Evolutionary conservation across 2,113 vertebrate genomes (phyloP), one percentile per base, ranked within the genome.

Genomic region (Trogon surrucura): DNA sequence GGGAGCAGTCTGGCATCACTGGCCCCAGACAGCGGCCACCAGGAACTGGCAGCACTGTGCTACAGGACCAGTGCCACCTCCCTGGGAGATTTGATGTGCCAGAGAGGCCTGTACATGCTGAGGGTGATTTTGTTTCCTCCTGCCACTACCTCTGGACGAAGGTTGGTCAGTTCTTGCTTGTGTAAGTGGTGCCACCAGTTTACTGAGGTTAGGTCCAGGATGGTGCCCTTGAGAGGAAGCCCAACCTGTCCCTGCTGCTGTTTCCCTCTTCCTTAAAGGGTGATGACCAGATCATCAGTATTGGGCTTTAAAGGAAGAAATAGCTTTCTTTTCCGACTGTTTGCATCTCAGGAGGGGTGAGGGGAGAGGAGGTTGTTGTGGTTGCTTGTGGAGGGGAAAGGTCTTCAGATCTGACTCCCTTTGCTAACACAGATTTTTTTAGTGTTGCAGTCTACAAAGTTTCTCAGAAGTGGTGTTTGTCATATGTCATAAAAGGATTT

Each of bases 11-110:
- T 79, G 64, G 54, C 23, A 51, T 17, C 3, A 1, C 36, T 70
- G 60, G 27, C 34, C 5, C 6, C 0, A 0, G 16, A 11, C 18
- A n/a, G 80, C 0, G 2, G 41, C 26, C 27, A 20, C 20, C n/a
- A 21, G 30, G 6, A 34, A 17, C 58, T 69, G 58, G 30, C 26
- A 57, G 48, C 0, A 5, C 13, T 2, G 0, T 41, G 50, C 16
- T 4, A 0, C 58, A 34, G 38, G 12, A 16, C 32, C 47, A 38
- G 14, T 1, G 3, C 36, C 62, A 34, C 32, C 53, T 60, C 47
- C 14, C 12, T 16, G 41, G 6, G 18, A n/a, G 45, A 15, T 72
- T 80, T 62, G 62, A n/a, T 25, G 25, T 27, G n/a, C 27, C 69
- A 53, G 20, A 27, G 6, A 72, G 60, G 16, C 23, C 7, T 1